Evolutionary conservation across 2,888 invertebrate species (phyloP), one percentile per base, ranked within the genome.

Genomic region (Tetranychus piercei): DNA sequence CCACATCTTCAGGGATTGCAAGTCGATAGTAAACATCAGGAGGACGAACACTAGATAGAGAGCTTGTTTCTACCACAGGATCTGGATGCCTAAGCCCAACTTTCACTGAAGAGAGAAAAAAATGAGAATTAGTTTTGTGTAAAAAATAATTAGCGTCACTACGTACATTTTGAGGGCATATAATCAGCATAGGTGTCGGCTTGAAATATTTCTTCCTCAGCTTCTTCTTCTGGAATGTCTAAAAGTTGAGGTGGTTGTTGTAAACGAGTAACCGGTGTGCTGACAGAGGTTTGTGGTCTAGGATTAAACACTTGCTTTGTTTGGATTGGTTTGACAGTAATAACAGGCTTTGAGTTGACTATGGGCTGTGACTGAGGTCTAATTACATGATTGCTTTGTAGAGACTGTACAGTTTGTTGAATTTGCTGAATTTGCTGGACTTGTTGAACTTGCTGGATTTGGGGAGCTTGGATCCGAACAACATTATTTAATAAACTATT

Each of bases 111-210:
- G 15, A 6, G 34, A 34, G 5, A 34, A 74, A 70, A 76, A 20
- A 69, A 6, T n/a, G 7, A 34, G 7, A 23, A 23, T 34, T 15
- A 44, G 18, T 43, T 20, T 8, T 0, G 69, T 69, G 15, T 11
- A 20, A 69, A 18, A 1, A 69, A 15, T 72, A 55, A 69, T 20
- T 1, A 9, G 55, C 6, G 7, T 72, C 1, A 55, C 85, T 91
- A 91, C 9, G 15, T 55, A 55, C 55, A 85, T 86, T 99, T 99
- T 1, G 91, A 87, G 1, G 99, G 99, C 91, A 93, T 94, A 82
- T 99, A 99, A 81, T 97, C 95, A 7, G 94, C 90, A 81, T 97
- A 99, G 0, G 97, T 99, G 83, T 99, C 99, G 0, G 96, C 95
- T 22, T 96, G 94, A 18, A 95, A 96, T 87, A 97, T 89, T 81